Conservation (phyloP, 2,113 vertebrate genomes). For the Tetrax tetrax region DNA sequence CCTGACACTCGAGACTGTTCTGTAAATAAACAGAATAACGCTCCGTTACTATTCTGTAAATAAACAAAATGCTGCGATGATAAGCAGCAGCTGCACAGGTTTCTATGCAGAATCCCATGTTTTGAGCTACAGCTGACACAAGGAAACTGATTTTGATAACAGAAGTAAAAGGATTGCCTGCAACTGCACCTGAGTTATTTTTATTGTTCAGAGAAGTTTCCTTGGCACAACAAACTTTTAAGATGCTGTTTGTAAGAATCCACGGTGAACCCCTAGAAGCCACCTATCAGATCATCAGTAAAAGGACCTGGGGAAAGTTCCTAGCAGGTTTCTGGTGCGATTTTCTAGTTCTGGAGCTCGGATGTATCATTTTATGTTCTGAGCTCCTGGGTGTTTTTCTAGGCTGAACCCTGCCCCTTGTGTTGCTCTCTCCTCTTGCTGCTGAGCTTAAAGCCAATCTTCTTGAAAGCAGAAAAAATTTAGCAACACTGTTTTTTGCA, state of each 20-base stretch:
- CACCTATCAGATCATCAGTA: not conserved
- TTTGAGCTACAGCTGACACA: rapidly evolving
- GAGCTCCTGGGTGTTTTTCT: not conserved
- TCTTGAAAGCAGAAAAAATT: not conserved
- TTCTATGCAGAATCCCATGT: not conserved
- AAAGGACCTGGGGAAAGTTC: not conserved
- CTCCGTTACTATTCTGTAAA: not conserved
- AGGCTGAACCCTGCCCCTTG: not conserved
- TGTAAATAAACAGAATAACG: rapidly evolving
- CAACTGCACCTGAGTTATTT: not conserved
- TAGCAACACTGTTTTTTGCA: not conserved
- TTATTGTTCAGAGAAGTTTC: not conserved
- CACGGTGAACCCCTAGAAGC: rapidly evolving
- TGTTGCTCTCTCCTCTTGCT: not conserved
- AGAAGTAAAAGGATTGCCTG: not conserved
- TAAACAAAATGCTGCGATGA: too few relatives aligned
- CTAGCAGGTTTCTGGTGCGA: not conserved
- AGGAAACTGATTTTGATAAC: not conserved
- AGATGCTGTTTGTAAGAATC: not conserved
- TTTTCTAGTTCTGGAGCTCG: not conserved
- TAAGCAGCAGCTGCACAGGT: not conserved
- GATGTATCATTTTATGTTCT: not conserved
- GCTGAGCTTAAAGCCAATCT: not conserved
- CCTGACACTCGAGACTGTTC: rapidly evolving
- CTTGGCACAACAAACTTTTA: too few relatives aligned